Percentiles rank a stretch among this genome's conserved stretches.
These are phyloP conservation scores for Acropora tenuis DNA, from an alignment of 64 coral and sea anemone genomes.

Conservation along the genomic window DNA sequence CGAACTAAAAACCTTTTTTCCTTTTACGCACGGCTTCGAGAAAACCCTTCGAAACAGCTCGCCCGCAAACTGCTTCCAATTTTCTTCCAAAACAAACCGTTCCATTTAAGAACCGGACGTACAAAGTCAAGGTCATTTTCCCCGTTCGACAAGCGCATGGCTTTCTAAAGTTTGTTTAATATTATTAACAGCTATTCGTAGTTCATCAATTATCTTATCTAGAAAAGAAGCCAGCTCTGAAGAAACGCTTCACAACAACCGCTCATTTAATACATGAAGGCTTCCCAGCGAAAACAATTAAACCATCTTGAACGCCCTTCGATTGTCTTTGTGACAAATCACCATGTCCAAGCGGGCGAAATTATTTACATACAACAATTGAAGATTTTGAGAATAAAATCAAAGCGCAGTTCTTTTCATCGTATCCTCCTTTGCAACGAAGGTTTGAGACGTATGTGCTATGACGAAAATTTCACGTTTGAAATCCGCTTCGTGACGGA, in stretches of 20 bases:
- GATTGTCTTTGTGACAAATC: not conserved
- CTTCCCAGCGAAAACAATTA: too few species aligned
- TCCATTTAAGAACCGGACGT: not conserved
- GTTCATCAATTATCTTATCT: conserved; percentile 41
- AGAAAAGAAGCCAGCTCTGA: not conserved
- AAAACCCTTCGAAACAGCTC: not conserved
- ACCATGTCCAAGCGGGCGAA: not conserved
- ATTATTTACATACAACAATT: not conserved
- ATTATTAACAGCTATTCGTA: conserved; percentile 12
- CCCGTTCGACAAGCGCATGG: conserved; percentile 2
- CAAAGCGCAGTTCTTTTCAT: not conserved
- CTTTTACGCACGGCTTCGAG: not conserved
- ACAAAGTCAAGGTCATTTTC: conserved; percentile 10
- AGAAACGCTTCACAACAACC: not conserved
- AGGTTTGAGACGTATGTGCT: not conserved
- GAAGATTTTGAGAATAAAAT: conserved; percentile 47
- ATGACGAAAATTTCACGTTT: not conserved
- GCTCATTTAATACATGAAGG: too few species aligned
- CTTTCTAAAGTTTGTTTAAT: conserved; percentile 17
- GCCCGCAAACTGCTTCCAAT: conserved; percentile 8
- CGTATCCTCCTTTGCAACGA: not conserved
- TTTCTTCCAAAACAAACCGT: not conserved
- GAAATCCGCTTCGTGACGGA: not conserved
- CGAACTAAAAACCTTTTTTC: not conserved
- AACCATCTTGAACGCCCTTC: not conserved